phyloP scores from a whole-genome alignment of 2,888 invertebrate genomes.

The Oscheius sp. region DNA sequence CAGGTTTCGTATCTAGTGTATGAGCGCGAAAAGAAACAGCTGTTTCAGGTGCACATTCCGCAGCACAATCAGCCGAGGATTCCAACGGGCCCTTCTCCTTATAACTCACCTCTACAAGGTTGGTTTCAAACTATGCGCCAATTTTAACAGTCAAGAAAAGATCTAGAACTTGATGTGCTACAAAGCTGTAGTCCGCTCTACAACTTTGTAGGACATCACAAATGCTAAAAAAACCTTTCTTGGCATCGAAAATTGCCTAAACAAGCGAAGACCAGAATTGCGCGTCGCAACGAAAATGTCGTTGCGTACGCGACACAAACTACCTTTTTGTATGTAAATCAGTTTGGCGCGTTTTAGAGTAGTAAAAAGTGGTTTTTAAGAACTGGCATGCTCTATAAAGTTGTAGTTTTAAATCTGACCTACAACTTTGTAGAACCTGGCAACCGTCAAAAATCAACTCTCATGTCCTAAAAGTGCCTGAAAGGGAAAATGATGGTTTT shows the following conservation, averaged over 20 bases:
- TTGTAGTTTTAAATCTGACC: no score
- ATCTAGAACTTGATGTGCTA: neutral
- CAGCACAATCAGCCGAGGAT: slow-evolving; percentile 28
- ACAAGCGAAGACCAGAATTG: neutral
- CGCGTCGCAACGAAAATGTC: neutral
- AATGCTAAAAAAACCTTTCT: neutral
- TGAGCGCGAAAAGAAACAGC: neutral
- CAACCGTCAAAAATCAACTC: no score
- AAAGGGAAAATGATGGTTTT: neutral
- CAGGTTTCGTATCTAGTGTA: slow-evolving; percentile 37
- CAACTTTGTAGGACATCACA: neutral
- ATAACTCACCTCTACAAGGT: slow-evolving; percentile 39
- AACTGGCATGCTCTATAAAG: no score
- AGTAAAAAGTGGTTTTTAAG: no score
- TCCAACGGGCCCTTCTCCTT: slow-evolving; percentile 33
- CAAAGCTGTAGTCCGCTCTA: neutral
- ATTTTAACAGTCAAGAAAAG: neutral
- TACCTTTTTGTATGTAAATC: no score
- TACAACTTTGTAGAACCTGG: no score
- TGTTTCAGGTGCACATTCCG: slow-evolving; percentile 39
- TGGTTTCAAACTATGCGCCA: neutral
- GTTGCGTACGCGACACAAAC: neutral
- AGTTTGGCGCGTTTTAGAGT: neutral
- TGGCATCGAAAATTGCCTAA: neutral
- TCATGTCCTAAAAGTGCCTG: no score